Evolutionary conservation across 2,888 invertebrate species (phyloP), one percentile per base, ranked within the genome.

Genomic region (Biston betularia): DNA sequence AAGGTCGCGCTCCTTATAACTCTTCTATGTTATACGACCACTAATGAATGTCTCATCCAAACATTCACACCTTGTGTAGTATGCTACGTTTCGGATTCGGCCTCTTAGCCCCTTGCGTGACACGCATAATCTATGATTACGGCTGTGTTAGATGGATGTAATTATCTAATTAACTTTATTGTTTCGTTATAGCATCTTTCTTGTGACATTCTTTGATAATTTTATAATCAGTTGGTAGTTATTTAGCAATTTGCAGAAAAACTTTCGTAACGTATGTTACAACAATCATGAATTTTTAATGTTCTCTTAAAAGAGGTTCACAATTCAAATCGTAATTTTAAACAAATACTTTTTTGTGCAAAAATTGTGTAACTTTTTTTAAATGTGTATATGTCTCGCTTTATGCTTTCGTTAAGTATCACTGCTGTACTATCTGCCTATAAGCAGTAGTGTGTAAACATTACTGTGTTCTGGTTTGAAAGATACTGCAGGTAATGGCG

Each of bases 1-100:
- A 86, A 89, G 90, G 89, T 89, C 87, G 87, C 65, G 75, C 68
- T 69, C 79, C 81, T 75, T 75, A 75, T 65, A 75, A 76, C 78
- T 79, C 76, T 71, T 77, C 75, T 72, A 71, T 75, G 74, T 74
- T 79, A 84, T 64, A 64, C 74, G 78, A 63, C 81, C 68, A 71
- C 73, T 78, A 70, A 62, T 73, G 71, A 74, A 73, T 59, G 73
- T 63, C 63, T 59, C 65, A n/a, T 64, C 55, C 69, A 65, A 56
- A 14, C 38, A 62, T 48, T 70, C 62, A 48, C 66, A 65, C 71
- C 62, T 60, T 53, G 65, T 63, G 63, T 65, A 70, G 69, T 58
- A 57, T 49, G 55, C 54, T 60, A 70, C 73, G 58, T 79, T 67
- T 80, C 69, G 24, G 70, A 79, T 76, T 76, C 70, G 70, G 70